Base-by-base conservation (phyloP, 2,888 invertebrate genomes). In the Hydrotaea diabolus region DNA sequence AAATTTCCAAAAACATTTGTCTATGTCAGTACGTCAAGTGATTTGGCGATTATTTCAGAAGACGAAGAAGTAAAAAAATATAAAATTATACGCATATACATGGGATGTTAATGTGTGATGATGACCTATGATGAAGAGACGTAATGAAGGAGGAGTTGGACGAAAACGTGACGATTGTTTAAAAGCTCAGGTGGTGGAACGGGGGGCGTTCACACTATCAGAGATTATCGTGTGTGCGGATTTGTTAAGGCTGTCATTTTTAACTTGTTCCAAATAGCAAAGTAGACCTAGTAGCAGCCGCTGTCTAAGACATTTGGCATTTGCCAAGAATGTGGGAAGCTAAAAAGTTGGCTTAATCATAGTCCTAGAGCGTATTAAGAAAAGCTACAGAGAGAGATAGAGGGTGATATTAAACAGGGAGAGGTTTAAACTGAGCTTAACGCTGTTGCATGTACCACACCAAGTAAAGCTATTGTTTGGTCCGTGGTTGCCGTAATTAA, bases 151-250 rank as follows among this genome's bases (percentile, higher is more conserved):
- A 31, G 31, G 31, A 31, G 43, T 31, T 39, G 71, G 11, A 39
- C 11, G 39, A 69, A 80, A 83, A 80, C 83, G 83, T 83, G 80
- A 80, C 77, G 77, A 73, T 77, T 77, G 26, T 31, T 62, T 59
- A 19, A 39, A 69, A 73, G 46, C 1, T 26, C 17, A 59, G 13
- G n/a, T n/a, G n/a, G 74, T 74, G 31, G 43, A 75, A n/a, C n/a
- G 13, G 43, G 78, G 75, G 82, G 75, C 82, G 82, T 82, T 79
- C 82, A 79, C 75, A 55, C 62, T 53, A 76, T 11, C n/a, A 36
- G 71, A 59, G 31, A 43, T 59, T 55, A 71, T 59, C 26, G 55
- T 71, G 62, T n/a, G 26, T 26, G 46, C 13, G 11, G 49, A 83
- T 80, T 80, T 80, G 72, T 69, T 77, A 57, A 43, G 71, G 19